Evolutionary conservation across 2,797 vertebrate species (phyloP).

Genomic region (Okamejei kenojei): DNA sequence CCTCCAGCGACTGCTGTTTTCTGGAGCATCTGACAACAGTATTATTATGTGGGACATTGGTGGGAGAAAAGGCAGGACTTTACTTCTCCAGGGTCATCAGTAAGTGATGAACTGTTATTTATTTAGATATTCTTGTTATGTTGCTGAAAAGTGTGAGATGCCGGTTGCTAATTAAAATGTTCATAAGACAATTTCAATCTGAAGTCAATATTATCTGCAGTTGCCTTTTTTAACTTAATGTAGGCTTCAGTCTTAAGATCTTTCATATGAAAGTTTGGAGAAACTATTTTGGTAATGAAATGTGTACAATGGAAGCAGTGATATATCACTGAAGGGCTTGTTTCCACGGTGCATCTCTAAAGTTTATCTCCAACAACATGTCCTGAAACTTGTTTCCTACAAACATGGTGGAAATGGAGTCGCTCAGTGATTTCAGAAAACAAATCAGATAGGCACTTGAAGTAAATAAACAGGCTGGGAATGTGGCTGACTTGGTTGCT

Average conservation of each 20-base stretch:
- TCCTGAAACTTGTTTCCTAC: no score
- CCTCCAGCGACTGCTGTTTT: slow-evolving; percentile 84
- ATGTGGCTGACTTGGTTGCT: no score
- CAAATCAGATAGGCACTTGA: no score
- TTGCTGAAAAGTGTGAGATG: neutral
- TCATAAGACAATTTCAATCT: neutral
- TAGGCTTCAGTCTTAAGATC: neutral
- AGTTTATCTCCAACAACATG: no score
- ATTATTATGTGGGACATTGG: slow-evolving; percentile 99
- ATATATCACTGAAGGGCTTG: no score
- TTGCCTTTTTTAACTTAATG: neutral
- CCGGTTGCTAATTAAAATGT: neutral
- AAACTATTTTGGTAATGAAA: neutral
- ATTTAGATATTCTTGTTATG: neutral
- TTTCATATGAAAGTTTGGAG: neutral
- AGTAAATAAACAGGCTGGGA: no score
- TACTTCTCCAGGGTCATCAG: slow-evolving; percentile 93
- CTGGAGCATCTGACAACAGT: slow-evolving; percentile 89
- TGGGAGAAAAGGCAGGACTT: slow-evolving; percentile 82
- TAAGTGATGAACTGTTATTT: slow-evolving; percentile 52
- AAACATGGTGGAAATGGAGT: no score
- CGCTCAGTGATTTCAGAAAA: no score
- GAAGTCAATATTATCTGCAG: neutral
- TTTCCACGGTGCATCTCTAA: no score
- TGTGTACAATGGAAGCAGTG: neutral